Evolutionary conservation across 2,888 invertebrate genomes (phyloP), one percentile per base, ranked within the genome.

Genomic region (Heliconius ismenius): DNA sequence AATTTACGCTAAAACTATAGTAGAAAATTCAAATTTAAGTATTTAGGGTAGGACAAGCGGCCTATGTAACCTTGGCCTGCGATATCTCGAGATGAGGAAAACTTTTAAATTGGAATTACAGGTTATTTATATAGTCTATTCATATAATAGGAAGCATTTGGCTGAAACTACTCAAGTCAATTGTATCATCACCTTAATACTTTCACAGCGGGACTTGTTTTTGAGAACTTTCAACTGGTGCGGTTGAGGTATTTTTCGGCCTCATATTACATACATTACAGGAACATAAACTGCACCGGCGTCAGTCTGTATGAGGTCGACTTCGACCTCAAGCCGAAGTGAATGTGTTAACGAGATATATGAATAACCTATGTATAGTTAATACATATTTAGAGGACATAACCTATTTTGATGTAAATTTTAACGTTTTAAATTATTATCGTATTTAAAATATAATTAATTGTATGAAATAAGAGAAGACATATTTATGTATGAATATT

Each of bases 51-150:
- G n/a, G 36, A 64, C 36, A 10, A 49, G 69, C 79, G 70, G 77
- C 77, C 76, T 77, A 76, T 39, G 39, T 15, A 58, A 28, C 28
- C 49, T 49, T 69, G 68, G 49, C 28, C 28, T 26, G 49, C 26
- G 4, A 21, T 49, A 26, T 49, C 54, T 39, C 28, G 64, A 21
- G 18, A 43, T 36, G 36, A 67, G 9, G 39, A 58, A 64, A 64
- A 43, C 36, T 63, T 68, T 76, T 75, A 73, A 76, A 79, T 78
- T 78, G 79, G 79, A 79, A 76, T 72, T 78, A 76, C 79, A 79
- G 79, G 79, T 68, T 76, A 65, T 65, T 36, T 75, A 73, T 64
- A 75, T 75, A 74, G 65, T 72, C 21, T 63, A 74, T 74, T 67
- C 60, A 76, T 73, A 76, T 73, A 63, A 72, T 74, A 62, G 65